phyloP scores from a whole-genome alignment of 92 coral and sea anemone genomes.

The Palythoa grandis region DNA sequence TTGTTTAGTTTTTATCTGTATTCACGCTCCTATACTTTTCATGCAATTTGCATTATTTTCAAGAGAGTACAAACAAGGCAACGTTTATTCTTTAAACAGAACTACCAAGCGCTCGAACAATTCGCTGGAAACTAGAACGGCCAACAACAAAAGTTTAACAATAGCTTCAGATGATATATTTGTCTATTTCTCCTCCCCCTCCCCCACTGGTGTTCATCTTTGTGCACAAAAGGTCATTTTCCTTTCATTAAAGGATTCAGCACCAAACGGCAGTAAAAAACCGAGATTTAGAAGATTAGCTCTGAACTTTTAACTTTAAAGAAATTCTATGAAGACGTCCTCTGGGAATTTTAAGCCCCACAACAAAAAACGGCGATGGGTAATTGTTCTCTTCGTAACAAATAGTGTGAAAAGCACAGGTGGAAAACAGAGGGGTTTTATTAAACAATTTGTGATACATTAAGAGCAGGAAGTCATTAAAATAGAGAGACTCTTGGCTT shows the following conservation, averaged over 20 bases:
- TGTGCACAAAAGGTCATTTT: neutral
- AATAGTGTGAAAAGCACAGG: constrained; percentile 47
- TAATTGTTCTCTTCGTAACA: constrained; percentile 45
- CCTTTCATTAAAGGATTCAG: neutral
- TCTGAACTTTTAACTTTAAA: constrained; percentile 11
- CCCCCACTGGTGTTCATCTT: neutral
- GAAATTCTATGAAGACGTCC: neutral
- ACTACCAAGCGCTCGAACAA: neutral
- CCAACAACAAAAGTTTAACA: constrained; percentile 5
- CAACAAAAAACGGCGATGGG: constrained; percentile 5
- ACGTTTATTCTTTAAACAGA: constrained; percentile 27
- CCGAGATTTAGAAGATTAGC: constrained; percentile 10
- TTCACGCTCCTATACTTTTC: neutral
- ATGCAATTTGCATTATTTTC: neutral
- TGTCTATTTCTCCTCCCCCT: neutral
- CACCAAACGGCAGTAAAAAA: neutral
- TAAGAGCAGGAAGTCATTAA: constrained; percentile 49
- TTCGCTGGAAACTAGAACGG: constrained; percentile 28
- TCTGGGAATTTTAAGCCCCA: neutral
- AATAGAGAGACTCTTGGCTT: constrained; percentile 18
- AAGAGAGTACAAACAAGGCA: constrained; percentile 24
- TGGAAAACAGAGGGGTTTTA: constrained; percentile 28
- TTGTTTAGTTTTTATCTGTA: constrained; percentile 16
- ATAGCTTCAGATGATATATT: neutral
- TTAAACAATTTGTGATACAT: constrained; percentile 38